Conservation (phyloP, 2,797 vertebrate species). For the Gallinago stenura region DNA sequence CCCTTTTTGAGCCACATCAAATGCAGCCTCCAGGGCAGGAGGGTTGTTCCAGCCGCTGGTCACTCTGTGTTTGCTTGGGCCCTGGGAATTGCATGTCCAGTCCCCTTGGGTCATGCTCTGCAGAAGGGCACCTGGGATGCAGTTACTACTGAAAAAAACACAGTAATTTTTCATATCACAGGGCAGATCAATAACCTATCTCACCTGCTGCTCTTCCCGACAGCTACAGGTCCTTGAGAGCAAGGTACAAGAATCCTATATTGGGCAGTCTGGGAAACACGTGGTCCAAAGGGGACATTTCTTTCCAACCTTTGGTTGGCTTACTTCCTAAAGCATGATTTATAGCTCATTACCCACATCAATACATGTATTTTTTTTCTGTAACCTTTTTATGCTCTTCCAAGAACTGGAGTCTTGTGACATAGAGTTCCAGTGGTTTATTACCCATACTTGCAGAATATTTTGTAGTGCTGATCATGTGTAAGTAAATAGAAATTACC, state of each 20-base stretch:
- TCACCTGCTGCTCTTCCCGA: not conserved
- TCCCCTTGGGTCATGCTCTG: not conserved
- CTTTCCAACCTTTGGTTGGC: not conserved
- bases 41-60: not conserved
- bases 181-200: not conserved
- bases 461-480: not conserved
- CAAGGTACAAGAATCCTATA: not conserved
- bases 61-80: not conserved
- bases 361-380: not conserved
- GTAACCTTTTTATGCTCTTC: not conserved
- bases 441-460: not conserved
- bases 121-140: not conserved
- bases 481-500: constrained; percentile 27
- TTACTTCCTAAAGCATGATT: not conserved
- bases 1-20: not conserved
- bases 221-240: not conserved
- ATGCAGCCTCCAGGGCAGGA: not conserved
- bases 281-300: not conserved
- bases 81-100: not conserved
- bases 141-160: not conserved
- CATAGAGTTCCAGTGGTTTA: not conserved
- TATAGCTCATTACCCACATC: not conserved
- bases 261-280: not conserved
- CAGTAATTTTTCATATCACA: not conserved
- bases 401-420: not conserved